Conservation (phyloP, 2,888 invertebrate genomes). For the Aricia artaxerxes region DNA sequence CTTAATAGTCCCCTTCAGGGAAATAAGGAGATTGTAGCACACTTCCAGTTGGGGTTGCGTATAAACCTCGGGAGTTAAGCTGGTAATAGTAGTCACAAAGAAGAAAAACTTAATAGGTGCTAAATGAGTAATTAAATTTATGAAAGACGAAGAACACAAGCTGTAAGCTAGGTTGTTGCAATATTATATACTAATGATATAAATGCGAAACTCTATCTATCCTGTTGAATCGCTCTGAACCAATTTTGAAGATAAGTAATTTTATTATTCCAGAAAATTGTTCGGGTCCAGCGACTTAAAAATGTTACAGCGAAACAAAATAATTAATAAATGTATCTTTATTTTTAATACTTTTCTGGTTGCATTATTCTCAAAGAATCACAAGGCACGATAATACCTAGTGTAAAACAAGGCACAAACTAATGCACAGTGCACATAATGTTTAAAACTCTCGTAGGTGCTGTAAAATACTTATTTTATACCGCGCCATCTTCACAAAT, state of each 20-base stretch:
- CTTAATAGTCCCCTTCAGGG: constrained; percentile 28
- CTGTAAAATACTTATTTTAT: constrained; percentile 32
- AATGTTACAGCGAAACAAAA: no score
- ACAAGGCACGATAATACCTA: neutral
- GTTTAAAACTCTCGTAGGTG: constrained; percentile 31
- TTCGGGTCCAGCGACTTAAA: no score
- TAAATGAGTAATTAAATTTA: neutral
- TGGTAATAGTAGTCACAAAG: neutral
- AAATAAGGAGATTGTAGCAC: constrained; percentile 25
- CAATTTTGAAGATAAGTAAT: no score
- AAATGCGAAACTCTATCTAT: no score
- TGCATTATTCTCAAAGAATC: neutral
- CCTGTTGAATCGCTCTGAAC: no score
- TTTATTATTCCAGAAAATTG: no score
- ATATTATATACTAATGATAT: no score
- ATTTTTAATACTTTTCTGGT: no score
- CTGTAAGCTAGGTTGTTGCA: no score
- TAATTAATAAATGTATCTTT: no score
- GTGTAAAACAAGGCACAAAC: neutral
- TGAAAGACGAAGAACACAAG: neutral
- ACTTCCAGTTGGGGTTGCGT: neutral
- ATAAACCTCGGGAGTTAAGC: neutral
- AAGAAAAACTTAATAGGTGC: neutral
- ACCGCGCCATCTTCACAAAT: constrained; percentile 33
- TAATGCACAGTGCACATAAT: neutral